Percentiles rank a stretch among this genome's conserved stretches.
Conservation (phyloP, 2,113 vertebrate genomes). For the Cyprinodon variegatus region DNA sequence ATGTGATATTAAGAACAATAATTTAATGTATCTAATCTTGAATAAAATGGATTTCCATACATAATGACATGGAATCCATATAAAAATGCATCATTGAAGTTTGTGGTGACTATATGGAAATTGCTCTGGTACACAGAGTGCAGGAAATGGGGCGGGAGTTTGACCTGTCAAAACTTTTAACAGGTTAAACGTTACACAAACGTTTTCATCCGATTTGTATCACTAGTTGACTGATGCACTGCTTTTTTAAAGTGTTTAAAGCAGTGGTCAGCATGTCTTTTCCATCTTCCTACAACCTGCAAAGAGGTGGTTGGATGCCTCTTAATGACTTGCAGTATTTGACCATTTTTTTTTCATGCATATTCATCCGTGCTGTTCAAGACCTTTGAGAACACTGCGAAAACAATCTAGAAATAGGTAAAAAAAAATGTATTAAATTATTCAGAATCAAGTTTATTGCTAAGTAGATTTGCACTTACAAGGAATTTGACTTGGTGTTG, state of each 20-base stretch:
- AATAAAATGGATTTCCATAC: too few species aligned
- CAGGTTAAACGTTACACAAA: neutral
- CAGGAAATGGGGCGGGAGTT: neutral
- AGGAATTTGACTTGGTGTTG: too few species aligned
- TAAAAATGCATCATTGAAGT: neutral
- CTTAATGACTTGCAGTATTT: conserved; percentile 34
- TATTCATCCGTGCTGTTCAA: conserved; percentile 29
- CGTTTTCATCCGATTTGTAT: neutral
- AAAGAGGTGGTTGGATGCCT: conserved; percentile 48
- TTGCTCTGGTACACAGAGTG: neutral
- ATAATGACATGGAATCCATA: neutral
- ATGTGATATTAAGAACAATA: too few species aligned
- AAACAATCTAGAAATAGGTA: neutral
- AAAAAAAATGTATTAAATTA: too few species aligned
- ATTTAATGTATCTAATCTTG: too few species aligned
- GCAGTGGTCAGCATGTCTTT: neutral
- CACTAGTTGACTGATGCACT: neutral
- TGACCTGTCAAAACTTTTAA: neutral
- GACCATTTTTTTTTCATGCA: neutral
- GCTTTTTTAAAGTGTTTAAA: conserved; percentile 28
- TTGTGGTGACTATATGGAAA: neutral
- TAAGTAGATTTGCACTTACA: too few species aligned
- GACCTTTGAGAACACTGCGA: conserved; percentile 30
- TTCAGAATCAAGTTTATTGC: too few species aligned
- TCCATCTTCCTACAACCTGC: conserved; percentile 32